Evolutionary conservation across 2,797 vertebrate genomes (phyloP).

Genomic region (Champsocephalus gunnari): DNA sequence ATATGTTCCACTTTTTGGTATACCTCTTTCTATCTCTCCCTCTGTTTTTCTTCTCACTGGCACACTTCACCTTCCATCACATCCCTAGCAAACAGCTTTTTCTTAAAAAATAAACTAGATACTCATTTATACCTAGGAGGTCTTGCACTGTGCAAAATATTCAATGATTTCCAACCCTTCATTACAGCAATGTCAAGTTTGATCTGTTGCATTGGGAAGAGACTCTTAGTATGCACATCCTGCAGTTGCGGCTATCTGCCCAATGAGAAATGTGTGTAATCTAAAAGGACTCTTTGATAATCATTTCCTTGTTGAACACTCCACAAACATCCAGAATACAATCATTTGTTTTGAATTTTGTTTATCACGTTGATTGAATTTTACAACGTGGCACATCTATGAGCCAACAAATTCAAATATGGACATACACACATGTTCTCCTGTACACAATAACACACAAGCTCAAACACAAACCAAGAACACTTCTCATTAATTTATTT

Average conservation of each 20-base stretch:
- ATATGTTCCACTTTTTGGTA: conserved; percentile 49
- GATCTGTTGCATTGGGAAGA: conserved; percentile 34
- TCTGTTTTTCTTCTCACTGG: not conserved
- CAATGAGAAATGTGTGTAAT: conserved; percentile 36
- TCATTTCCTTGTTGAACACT: conserved; percentile 49
- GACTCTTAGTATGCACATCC: conserved; percentile 41
- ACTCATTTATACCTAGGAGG: conserved; percentile 6
- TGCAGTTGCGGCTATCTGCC: conserved; percentile 32
- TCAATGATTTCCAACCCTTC: conserved; percentile 6
- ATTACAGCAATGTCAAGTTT: conserved; percentile 27
- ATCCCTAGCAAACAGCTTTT: conserved; percentile 22
- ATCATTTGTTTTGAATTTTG: conserved; percentile 53
- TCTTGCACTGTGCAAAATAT: not conserved
- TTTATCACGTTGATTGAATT: conserved; percentile 70
- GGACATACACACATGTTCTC: conserved; percentile 28
- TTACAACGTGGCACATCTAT: conserved; percentile 31
- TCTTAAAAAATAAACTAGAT: conserved; percentile 7
- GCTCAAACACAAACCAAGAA: conserved; percentile 34
- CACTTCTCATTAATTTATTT: conserved; percentile 67
- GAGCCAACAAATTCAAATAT: conserved; percentile 31
- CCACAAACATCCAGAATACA: conserved; percentile 55
- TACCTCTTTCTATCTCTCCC: conserved; percentile 6
- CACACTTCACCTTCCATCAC: conserved; percentile 22
- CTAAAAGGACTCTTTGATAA: conserved; percentile 64
- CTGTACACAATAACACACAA: not conserved